These are phyloP conservation scores for Penaeus vannamei DNA, from an alignment of 1,140 invertebrate genomes.

Conservation along the genomic window DNA sequence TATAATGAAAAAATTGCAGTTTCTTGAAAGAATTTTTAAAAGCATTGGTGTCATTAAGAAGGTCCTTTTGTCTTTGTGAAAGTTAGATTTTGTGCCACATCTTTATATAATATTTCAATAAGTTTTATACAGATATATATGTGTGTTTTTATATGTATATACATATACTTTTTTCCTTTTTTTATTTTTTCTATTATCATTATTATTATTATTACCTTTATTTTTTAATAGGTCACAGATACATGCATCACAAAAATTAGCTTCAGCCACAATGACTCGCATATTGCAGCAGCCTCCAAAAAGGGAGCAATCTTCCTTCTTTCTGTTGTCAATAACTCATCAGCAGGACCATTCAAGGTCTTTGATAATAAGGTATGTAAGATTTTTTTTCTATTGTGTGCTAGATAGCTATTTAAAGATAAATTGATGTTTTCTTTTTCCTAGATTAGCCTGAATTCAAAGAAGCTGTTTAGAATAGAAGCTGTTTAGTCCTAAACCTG, in stretches of 20 bases:
- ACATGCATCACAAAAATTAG: slow-evolving; percentile 2
- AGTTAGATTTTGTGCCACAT: too few species aligned
- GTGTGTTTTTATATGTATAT: not conserved
- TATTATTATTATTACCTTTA: not conserved
- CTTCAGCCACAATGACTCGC: slow-evolving; percentile 56
- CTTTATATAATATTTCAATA: not conserved
- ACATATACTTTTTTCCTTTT: too few species aligned
- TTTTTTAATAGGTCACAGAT: slow-evolving; percentile 3
- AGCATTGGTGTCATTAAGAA: too few species aligned
- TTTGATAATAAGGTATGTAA: slow-evolving; percentile 52
- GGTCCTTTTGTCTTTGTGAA: too few species aligned
- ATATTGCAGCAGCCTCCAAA: slow-evolving; percentile 43
- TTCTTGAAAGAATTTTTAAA: too few species aligned
- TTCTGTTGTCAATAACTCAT: slow-evolving; percentile 44
- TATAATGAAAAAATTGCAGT: too few species aligned
- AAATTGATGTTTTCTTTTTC: too few species aligned
- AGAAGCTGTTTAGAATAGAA: not conserved
- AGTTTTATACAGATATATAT: not conserved
- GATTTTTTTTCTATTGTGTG: not conserved
- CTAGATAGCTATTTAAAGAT: too few species aligned
- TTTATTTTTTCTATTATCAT: not conserved
- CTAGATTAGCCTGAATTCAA: not conserved
- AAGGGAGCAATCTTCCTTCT: slow-evolving; percentile 45
- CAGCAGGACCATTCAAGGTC: slow-evolving; percentile 44
- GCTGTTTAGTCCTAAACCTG: not conserved